phyloP scores from a whole-genome alignment of 2,113 vertebrate genomes.

The Haliaeetus leucogaster region DNA sequence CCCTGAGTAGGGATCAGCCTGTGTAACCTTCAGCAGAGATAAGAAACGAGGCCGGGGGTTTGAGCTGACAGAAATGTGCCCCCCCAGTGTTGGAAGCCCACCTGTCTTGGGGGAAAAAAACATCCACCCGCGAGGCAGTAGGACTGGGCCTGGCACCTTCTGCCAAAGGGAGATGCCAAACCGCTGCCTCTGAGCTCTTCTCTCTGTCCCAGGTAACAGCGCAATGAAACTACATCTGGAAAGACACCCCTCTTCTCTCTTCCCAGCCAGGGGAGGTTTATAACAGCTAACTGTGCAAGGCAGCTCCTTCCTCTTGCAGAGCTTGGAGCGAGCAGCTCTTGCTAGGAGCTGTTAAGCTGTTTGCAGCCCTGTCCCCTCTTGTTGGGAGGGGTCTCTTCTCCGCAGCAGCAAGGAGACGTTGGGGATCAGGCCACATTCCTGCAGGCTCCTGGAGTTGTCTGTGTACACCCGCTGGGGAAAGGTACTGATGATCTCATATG shows the following conservation, averaged over 20 bases:
- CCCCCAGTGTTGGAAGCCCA: not conserved
- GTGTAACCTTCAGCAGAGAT: not conserved
- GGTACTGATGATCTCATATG: constrained; percentile 85
- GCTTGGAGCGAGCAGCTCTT: not conserved
- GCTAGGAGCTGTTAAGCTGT: not conserved
- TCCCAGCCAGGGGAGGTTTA: not conserved
- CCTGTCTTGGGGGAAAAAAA: not conserved
- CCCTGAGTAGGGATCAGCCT: not conserved
- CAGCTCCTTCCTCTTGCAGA: not conserved
- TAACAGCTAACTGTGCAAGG: rapidly evolving
- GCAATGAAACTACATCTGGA: not conserved
- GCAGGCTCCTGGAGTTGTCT: constrained; percentile 75
- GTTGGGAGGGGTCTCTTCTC: not conserved
- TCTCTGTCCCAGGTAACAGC: not conserved
- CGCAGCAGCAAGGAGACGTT: constrained; percentile 77
- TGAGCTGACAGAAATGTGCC: not conserved
- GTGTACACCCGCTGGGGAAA: constrained; percentile 77
- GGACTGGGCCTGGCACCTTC: not conserved
- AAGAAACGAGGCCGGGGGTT: not conserved
- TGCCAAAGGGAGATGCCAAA: not conserved
- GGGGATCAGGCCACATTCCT: constrained; percentile 76
- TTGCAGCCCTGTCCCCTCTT: not conserved
- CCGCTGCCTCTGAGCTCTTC: not conserved
- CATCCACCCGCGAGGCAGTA: not conserved
- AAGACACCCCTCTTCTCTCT: not conserved